A percentile compares a stretch with the other conserved stretches of the same genome.
These are phyloP conservation scores for Aptenodytes patagonicus DNA, from an alignment of 2,113 vertebrate species.

Conservation along the genomic window DNA sequence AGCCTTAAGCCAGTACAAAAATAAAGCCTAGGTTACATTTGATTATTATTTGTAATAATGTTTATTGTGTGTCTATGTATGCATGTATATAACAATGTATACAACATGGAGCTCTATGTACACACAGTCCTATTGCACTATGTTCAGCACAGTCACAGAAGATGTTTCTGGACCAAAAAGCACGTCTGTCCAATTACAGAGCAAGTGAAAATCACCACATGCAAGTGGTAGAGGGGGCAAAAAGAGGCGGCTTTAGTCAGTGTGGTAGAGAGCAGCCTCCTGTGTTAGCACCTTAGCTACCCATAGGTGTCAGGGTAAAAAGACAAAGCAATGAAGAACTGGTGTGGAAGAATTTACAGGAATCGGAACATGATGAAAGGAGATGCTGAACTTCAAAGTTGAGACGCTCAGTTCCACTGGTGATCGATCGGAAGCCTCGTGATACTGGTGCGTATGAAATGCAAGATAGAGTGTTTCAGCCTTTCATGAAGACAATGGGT, in stretches of 20 bases:
- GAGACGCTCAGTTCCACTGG: rapidly evolving
- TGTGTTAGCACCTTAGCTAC: neutral
- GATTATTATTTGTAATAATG: neutral
- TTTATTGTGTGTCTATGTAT: rapidly evolving
- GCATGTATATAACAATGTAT: rapidly evolving
- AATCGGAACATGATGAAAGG: neutral
- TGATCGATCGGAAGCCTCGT: neutral
- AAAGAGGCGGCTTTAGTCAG: neutral
- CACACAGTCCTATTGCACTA: neutral
- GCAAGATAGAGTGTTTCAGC: neutral
- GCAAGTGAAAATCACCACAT: neutral
- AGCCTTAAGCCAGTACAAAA: neutral
- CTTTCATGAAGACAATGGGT: neutral
- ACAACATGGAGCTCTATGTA: rapidly evolving
- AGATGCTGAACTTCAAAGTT: neutral
- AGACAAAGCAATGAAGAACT: neutral
- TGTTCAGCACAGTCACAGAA: rapidly evolving
- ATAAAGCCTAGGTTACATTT: neutral
- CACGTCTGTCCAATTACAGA: rapidly evolving
- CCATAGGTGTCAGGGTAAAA: neutral
- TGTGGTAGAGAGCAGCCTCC: neutral
- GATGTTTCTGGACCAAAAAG: neutral
- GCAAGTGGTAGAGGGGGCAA: neutral
- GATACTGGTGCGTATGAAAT: neutral
- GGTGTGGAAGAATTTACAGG: neutral